Percentiles rank a stretch among this genome's conserved stretches.
Evolutionary conservation across 2,888 invertebrate genomes (phyloP).

Genomic region (Brenthis ino): DNA sequence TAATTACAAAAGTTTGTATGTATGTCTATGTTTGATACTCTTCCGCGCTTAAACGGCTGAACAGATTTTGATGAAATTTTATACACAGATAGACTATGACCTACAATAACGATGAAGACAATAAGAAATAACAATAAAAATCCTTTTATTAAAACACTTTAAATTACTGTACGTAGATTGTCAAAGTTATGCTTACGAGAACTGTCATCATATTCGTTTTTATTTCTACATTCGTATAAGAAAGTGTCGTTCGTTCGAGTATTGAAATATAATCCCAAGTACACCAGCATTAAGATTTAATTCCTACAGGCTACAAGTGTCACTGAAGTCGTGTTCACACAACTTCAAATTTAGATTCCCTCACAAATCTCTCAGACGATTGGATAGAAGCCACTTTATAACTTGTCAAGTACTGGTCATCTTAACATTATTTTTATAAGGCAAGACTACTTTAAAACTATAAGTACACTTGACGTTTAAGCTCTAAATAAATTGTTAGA

Average conservation of each 20-base stretch:
- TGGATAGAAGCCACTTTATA: slow-evolving; percentile 63
- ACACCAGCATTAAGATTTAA: slow-evolving; percentile 4
- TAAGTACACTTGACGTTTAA: slow-evolving; percentile 39
- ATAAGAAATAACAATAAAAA: slow-evolving; percentile 13
- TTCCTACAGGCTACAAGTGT: slow-evolving; percentile 21
- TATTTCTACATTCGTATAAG: slow-evolving; percentile 59
- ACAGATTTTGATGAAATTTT: too few species aligned
- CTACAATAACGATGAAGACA: not conserved
- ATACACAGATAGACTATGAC: not conserved
- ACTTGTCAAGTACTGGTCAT: slow-evolving; percentile 65
- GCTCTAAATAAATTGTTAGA: slow-evolving; percentile 34
- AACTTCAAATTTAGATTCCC: slow-evolving; percentile 66
- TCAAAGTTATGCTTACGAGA: slow-evolving; percentile 63
- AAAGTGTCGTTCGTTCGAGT: slow-evolving; percentile 15
- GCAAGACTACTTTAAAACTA: slow-evolving; percentile 46
- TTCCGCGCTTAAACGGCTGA: too few species aligned
- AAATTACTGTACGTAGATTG: slow-evolving; percentile 46
- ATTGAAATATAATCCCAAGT: slow-evolving; percentile 15
- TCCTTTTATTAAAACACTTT: slow-evolving; percentile 34
- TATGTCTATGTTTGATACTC: too few species aligned
- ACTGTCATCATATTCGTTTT: slow-evolving; percentile 63
- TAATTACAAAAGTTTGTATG: too few species aligned
- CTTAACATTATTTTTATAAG: slow-evolving; percentile 65
- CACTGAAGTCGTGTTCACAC: slow-evolving; percentile 50
- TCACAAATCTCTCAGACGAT: slow-evolving; percentile 63